Conservation (phyloP, 2,797 vertebrate species). For the Gouania willdenowi region DNA sequence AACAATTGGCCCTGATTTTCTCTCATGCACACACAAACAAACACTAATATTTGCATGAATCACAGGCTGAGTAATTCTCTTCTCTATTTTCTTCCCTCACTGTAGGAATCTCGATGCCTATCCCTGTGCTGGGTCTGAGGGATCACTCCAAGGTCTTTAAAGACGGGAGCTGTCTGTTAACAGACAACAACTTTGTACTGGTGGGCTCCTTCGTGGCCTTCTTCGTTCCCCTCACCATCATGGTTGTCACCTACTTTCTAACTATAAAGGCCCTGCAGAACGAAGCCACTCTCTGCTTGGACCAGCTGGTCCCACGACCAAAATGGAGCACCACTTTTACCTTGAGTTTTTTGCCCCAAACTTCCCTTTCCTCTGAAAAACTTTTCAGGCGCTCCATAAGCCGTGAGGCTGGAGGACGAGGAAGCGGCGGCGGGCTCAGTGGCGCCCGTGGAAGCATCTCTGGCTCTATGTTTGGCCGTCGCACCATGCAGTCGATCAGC, state of each 20-base stretch:
- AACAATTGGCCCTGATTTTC: background rate
- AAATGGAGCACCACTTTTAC: slow-evolving; percentile 82
- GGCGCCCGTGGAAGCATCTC: slow-evolving; percentile 18
- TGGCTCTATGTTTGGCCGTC: slow-evolving; percentile 69
- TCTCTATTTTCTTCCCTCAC: slow-evolving; percentile 5
- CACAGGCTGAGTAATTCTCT: background rate
- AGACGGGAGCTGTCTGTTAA: slow-evolving; percentile 86
- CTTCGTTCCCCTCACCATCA: slow-evolving; percentile 92
- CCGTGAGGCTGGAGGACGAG: slow-evolving; percentile 57
- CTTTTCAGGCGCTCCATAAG: slow-evolving; percentile 84
- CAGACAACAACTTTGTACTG: slow-evolving; percentile 87
- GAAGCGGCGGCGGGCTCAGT: slow-evolving; percentile 8
- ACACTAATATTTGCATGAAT: background rate
- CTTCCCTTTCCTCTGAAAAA: slow-evolving; percentile 88
- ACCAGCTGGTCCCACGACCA: slow-evolving; percentile 82
- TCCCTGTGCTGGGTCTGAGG: slow-evolving; percentile 89
- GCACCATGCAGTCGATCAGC: slow-evolving; percentile 92
- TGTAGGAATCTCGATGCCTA: slow-evolving; percentile 92
- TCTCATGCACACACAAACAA: background rate
- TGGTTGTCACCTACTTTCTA: slow-evolving; percentile 94
- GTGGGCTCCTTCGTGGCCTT: slow-evolving; percentile 93
- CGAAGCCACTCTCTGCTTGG: slow-evolving; percentile 86
- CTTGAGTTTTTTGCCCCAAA: slow-evolving; percentile 85
- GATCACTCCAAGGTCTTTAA: slow-evolving; percentile 92
- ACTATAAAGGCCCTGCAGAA: slow-evolving; percentile 90